Evolutionary conservation across 2,797 vertebrate genomes (phyloP).

Genomic region (Pampus argenteus): DNA sequence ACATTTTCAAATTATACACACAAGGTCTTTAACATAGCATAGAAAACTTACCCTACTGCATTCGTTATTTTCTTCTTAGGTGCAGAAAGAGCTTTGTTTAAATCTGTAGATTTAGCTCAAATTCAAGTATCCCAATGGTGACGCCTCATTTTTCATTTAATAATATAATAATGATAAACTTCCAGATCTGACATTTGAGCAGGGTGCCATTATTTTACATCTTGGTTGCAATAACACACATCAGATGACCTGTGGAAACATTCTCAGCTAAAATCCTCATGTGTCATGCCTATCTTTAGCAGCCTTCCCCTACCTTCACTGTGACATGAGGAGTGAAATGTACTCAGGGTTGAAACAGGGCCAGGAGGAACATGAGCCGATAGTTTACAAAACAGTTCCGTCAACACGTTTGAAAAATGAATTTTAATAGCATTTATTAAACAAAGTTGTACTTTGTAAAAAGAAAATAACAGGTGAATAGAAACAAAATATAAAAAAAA

Average conservation of each 20-base stretch:
- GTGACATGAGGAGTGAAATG: background rate
- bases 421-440: background rate
- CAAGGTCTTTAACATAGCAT: too few species aligned
- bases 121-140: background rate
- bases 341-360: background rate
- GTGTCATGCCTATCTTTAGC: slow-evolving; percentile 53
- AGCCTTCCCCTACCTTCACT: background rate
- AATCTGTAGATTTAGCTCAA: background rate
- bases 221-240: slow-evolving; percentile 34
- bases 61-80: background rate
- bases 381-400: background rate
- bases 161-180: background rate
- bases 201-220: background rate
- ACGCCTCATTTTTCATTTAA: background rate
- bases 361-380: background rate
- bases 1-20: background rate
- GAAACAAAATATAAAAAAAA: background rate
- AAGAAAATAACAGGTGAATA: background rate
- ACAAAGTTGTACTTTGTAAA: background rate
- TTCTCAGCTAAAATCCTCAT: slow-evolving; percentile 52
- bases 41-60: background rate
- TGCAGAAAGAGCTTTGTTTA: background rate
- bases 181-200: slow-evolving; percentile 4
- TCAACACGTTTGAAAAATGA: background rate
- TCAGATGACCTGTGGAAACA: slow-evolving; percentile 48